These are phyloP conservation scores for Cyanocitta stelleri DNA, from an alignment of 2,113 vertebrate genomes.

Conservation along the genomic window DNA sequence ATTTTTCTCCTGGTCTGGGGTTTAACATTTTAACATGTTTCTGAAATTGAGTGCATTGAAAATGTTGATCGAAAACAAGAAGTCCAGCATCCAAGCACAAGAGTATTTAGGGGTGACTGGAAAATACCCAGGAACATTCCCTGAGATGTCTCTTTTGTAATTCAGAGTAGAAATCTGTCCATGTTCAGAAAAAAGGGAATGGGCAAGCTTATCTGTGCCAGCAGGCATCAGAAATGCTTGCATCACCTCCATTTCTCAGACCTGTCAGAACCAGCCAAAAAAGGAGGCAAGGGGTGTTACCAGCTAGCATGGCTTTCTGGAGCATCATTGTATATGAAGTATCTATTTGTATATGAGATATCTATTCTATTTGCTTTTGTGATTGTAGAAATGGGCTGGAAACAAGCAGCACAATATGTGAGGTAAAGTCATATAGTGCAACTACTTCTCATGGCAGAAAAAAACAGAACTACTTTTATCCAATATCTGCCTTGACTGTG, in stretches of 20 bases:
- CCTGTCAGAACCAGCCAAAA: neutral
- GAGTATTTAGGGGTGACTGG: neutral
- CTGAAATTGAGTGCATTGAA: neutral
- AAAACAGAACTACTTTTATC: neutral
- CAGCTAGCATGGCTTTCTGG: neutral
- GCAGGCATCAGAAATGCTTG: neutral
- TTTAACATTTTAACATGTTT: neutral
- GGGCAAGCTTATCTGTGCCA: neutral
- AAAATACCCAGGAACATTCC: neutral
- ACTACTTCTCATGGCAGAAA: neutral
- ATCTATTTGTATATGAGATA: no score
- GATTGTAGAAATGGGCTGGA: neutral
- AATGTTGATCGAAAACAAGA: neutral
- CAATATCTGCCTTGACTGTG: neutral
- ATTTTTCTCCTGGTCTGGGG: neutral
- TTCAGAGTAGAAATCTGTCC: neutral
- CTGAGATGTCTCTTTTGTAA: neutral
- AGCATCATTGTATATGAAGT: fast-evolving
- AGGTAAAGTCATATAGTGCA: neutral
- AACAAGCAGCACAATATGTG: neutral
- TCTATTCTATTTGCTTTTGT: neutral
- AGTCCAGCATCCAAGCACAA: neutral
- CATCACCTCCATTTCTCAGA: neutral
- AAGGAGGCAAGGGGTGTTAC: neutral
- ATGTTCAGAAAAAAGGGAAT: neutral